Base-by-base conservation (phyloP, 2,113 vertebrate species). In the Penelope pileata region DNA sequence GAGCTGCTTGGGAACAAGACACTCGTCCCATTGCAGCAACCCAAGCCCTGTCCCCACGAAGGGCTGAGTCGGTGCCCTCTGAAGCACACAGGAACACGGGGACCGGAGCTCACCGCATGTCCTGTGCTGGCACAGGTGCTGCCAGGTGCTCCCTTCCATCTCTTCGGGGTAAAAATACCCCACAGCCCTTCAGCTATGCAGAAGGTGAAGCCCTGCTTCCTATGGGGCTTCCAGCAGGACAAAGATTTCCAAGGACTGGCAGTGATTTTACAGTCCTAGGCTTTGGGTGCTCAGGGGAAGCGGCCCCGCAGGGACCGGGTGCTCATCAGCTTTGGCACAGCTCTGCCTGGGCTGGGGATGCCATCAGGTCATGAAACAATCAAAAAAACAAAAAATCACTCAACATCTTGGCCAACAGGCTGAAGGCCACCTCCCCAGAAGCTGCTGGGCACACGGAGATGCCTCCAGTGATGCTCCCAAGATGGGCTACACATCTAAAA, bases 281-380 rank as follows among this genome's bases (percentile, higher is more conserved):
- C 42, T 59, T 47, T 32, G 48, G 23, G 17, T 21, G 15, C 9
- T 14, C 50, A 59, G 40, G 45, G 10, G 63, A 86, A 86, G 21
- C 4, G 1, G 40, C 1, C 43, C 48, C 4, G 29, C 23, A 24
- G 21, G 70, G 3, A 13, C 6, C 17, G 51, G 24, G 21, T 43
- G 81, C 70, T 54, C 4, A 4, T 76, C 47, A 81, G 54, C 17
- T 81, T 13, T 18, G 0, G 0, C 9, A 21, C 0, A 1, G 59
- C 16, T 19, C 53, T 92, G n/a, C 3, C 73, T 32, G 59, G 24
- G 26, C 86, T 63, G 54, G 64, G 23, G 54, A 62, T 47, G 60
- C 54, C 7, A 27, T 14, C 30, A 64, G 43, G 75, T 7, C 30
- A 32, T 34, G 58, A 54, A 86, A 88, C 51, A 40, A 74, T 22